Evolutionary conservation across 1,140 invertebrate genomes (phyloP), one percentile per base, ranked within the genome.

Genomic region (Ostrea denselamellosa): DNA sequence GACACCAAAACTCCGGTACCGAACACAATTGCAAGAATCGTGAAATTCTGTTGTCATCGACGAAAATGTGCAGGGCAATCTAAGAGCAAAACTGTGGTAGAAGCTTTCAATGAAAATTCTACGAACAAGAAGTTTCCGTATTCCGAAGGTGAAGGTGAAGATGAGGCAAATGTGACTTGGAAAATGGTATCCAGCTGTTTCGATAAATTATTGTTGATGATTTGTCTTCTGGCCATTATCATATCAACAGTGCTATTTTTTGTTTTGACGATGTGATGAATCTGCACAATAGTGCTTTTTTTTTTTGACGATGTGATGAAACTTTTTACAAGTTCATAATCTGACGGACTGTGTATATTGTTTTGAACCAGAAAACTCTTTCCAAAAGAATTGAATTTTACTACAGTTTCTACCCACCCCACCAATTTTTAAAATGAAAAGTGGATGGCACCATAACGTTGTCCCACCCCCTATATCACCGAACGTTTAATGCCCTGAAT

Each of bases 161-260:
- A 52, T 0, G 82, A 83, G 9, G 44, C 17, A 51, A 22, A 52
- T 0, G 44, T 83, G 44, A 83, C 82, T 1, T 83, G 82, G 82
- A 83, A 83, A 83, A 52, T 53, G 52, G 82, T 83, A 4, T 83
- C 82, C 17, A 83, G 52, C 8, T 83, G 44, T 53, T 54, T 83
- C 19, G 82, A 83, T 53, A 83, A 83, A 52, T 53, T 52, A 4
- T 52, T 83, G 44, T n/a, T 83, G 1, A 10, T 8, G 17, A n/a
- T 52, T 54, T 53, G n/a, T 22, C n/a, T 54, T 83, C 14, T 83
- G 44, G 22, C 19, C 22, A 52, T 83, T 9, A 52, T 53, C 22
- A 0, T 22, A 8, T 53, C n/a, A 8, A 83, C 82, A 19, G 52
- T 53, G 44, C 10, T 22, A 14, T 83, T 83, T 83, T 83, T 83